phyloP scores from a whole-genome alignment of 2,113 vertebrate genomes.

The Pagrus major region DNA sequence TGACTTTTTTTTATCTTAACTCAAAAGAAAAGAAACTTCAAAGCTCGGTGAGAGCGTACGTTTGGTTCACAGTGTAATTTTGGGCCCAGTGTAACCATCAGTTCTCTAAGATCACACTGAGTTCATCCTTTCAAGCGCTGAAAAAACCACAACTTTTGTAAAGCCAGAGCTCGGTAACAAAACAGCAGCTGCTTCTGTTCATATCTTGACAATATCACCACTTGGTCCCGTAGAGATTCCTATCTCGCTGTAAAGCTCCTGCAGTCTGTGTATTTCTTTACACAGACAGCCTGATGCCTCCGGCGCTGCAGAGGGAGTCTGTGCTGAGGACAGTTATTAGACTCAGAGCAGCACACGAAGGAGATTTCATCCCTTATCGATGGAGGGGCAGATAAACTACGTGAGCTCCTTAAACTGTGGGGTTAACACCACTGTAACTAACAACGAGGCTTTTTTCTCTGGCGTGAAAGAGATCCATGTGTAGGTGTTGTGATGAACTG shows the following conservation, averaged over 20 bases:
- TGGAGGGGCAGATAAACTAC: neutral
- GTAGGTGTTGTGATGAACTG: neutral
- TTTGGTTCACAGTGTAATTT: constrained; percentile 12
- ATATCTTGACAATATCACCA: constrained; percentile 21
- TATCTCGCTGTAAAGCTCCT: constrained; percentile 29
- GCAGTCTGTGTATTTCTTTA: constrained; percentile 36
- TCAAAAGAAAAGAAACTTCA: neutral
- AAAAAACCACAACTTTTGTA: constrained; percentile 23
- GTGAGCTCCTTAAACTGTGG: constrained; percentile 14
- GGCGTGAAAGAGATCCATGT: neutral
- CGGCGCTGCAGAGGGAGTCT: constrained; percentile 15
- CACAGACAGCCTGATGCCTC: constrained; percentile 23
- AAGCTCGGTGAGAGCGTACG: neutral
- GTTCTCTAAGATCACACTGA: neutral
- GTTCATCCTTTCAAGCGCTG: neutral
- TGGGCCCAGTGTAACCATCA: constrained; percentile 2
- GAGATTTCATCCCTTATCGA: constrained; percentile 43
- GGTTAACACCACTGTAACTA: constrained; percentile 2
- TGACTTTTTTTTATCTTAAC: neutral
- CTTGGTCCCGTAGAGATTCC: constrained; percentile 19
- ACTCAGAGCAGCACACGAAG: constrained; percentile 38
- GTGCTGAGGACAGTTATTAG: constrained; percentile 5
- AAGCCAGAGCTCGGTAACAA: constrained; percentile 14
- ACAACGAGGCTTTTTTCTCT: neutral
- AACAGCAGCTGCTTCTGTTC: neutral